Base-by-base conservation (phyloP, 2,888 invertebrate species). In the Nezara viridula region DNA sequence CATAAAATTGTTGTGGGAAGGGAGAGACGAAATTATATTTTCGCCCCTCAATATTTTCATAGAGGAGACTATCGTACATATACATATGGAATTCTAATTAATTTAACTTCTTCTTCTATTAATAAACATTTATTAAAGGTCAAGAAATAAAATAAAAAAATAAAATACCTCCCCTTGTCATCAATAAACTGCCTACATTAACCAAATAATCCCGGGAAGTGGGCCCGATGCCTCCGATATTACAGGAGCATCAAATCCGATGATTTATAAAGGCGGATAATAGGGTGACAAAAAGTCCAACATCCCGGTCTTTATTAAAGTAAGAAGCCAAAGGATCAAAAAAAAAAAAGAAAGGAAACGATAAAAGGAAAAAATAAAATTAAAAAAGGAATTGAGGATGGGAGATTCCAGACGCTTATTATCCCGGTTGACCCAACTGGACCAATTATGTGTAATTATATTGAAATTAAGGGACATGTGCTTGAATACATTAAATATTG, bases 401-500 rank as follows among this genome's bases (percentile, higher is more conserved):
- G 27, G n/a, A 27, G 47, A 52, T 89, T 47, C 60, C 44, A 44
- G n/a, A 47, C 44, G n/a, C 55, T 85, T 66, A 85, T 85, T 85
- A 89, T 85, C 52, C 55, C n/a, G 60, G 52, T 85, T 89, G 60
- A 89, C 85, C 85, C 52, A 60, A 44, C 37, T 52, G 47, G 27
- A 85, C 32, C 85, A 89, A 85, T 89, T 85, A 89, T 52, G 19
- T 32, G 85, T 89, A 85, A 89, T 85, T 85, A 85, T 85, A 85
- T 85, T 55, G 47, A 89, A 89, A 85, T 60, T 85, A 85, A 85
- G 60, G 85, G 88, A 88, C 88, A 88, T 88, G 88, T 88, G 88
- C 88, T 73, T 27, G 60, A 60, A 73, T 49, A 73, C 49, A 88
- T 88, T 66, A 88, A 44, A 47, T 88, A 73, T 88, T 88, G 32